These are phyloP conservation scores for Octopus sinensis DNA, from an alignment of 1,140 invertebrate genomes.

Conservation along the genomic window DNA sequence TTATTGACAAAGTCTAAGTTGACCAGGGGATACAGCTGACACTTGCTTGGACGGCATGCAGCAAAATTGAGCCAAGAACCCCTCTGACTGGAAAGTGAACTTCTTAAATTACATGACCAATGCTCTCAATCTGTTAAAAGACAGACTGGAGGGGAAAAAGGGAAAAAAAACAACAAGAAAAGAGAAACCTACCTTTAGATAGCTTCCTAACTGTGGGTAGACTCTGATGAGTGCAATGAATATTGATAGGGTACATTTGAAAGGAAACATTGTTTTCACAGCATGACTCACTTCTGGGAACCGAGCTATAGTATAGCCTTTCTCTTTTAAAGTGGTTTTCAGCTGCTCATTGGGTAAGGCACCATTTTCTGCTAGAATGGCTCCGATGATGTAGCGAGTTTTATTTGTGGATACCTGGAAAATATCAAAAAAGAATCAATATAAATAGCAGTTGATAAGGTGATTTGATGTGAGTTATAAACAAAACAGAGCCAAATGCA, in stretches of 20 bases:
- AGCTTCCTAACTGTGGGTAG: constrained; percentile 53
- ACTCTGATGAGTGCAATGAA: constrained; percentile 57
- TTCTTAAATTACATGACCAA: no score
- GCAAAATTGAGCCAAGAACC: no score
- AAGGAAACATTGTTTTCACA: constrained; percentile 58
- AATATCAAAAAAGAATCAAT: constrained; percentile 16
- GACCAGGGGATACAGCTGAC: no score
- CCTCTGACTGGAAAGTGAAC: no score
- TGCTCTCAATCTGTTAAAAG: no score
- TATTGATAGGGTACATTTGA: constrained; percentile 56
- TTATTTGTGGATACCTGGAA: constrained; percentile 48
- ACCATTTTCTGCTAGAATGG: constrained; percentile 48
- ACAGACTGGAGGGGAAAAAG: background rate
- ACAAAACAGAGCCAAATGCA: background rate
- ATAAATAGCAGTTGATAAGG: background rate
- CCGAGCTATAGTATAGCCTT: constrained; percentile 54
- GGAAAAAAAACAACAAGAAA: background rate
- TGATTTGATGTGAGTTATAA: background rate
- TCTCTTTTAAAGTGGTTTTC: constrained; percentile 32
- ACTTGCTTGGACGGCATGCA: no score
- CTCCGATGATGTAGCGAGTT: constrained; percentile 54
- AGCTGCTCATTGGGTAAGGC: constrained; percentile 32
- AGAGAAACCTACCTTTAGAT: constrained; percentile 51
- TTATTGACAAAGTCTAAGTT: no score
- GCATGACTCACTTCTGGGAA: constrained; percentile 56